phyloP scores from a whole-genome alignment of 2,113 vertebrate species.

The Tinamus guttatus region DNA sequence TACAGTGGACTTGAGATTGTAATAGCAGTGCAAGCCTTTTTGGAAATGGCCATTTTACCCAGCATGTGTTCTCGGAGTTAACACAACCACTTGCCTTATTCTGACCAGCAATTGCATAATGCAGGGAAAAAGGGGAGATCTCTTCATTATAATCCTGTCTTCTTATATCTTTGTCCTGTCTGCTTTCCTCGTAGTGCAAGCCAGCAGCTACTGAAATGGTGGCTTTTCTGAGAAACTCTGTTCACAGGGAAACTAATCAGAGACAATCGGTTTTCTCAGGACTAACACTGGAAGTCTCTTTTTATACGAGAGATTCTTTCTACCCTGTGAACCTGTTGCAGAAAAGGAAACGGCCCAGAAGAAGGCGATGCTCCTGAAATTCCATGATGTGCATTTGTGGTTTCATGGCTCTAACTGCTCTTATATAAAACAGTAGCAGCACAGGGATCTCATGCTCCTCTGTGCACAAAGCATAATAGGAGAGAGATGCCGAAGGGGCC shows the following conservation, averaged over 20 bases:
- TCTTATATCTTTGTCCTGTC: background rate
- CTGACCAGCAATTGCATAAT: background rate
- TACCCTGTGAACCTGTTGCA: background rate
- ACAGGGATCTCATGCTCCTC: rapidly evolving
- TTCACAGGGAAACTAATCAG: background rate
- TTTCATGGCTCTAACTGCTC: background rate
- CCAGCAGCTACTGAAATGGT: background rate
- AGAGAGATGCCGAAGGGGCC: background rate
- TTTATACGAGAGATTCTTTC: background rate
- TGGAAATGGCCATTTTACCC: background rate
- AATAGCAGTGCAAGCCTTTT: background rate
- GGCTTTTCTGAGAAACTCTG: background rate
- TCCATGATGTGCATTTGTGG: background rate
- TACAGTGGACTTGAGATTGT: background rate
- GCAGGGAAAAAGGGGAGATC: background rate
- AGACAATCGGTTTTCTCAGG: background rate
- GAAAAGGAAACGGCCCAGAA: background rate
- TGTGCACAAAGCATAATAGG: background rate
- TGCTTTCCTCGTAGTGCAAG: background rate
- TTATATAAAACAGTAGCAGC: background rate
- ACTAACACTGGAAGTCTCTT: background rate
- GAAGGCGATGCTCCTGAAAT: background rate
- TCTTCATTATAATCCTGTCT: background rate
- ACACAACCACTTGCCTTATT: background rate
- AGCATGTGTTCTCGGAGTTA: background rate